These are phyloP conservation scores for Mimachlamys varia DNA, from an alignment of 2,888 invertebrate species.

Conservation along the genomic window DNA sequence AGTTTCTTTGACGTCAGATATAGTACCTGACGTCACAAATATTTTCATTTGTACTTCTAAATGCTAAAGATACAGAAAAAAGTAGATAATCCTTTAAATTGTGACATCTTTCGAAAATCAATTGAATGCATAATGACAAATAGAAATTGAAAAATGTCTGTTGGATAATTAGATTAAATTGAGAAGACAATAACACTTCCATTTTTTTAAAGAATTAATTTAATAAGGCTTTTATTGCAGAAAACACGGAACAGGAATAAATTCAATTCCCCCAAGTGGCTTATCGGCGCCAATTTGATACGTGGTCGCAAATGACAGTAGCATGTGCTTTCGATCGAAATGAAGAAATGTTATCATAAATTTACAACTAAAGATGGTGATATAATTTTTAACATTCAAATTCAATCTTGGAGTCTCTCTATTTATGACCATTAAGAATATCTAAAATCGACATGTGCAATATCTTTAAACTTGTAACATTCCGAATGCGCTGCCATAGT, in stretches of 20 bases:
- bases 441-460: background rate
- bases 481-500: too few relatives aligned
- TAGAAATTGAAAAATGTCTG: background rate
- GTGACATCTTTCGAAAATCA: background rate
- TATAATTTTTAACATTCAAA: background rate
- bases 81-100: background rate
- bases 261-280: background rate
- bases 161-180: background rate
- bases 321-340: too few relatives aligned
- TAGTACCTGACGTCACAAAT: too few relatives aligned
- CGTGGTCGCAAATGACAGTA: background rate
- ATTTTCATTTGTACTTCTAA: too few relatives aligned
- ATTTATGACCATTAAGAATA: background rate
- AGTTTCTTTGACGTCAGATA: too few relatives aligned
- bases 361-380: background rate
- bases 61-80: too few relatives aligned
- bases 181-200: background rate
- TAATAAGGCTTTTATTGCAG: background rate
- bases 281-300: background rate
- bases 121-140: background rate
- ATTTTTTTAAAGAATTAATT: background rate
- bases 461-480: background rate
- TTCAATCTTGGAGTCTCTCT: background rate
- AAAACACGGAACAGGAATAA: background rate
- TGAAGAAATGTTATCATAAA: background rate